Conservation (phyloP, 2,113 vertebrate species). For the Chloroceryle aenea region DNA sequence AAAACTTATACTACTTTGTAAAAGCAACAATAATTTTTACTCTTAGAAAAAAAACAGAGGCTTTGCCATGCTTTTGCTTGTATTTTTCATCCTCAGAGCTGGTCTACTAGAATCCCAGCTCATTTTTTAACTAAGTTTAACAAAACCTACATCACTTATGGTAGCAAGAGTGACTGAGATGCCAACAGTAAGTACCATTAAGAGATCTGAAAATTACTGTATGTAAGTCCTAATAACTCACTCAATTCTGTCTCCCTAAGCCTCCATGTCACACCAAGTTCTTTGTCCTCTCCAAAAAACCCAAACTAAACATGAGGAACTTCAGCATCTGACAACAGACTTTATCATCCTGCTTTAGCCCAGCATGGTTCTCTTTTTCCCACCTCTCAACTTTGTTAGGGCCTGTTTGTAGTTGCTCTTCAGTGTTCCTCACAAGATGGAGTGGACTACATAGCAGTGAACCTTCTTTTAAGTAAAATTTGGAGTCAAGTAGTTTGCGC, state of each 20-base stretch:
- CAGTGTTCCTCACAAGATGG: not conserved
- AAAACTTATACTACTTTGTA: not conserved
- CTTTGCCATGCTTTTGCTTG: not conserved
- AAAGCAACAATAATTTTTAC: not conserved
- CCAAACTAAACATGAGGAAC: not conserved
- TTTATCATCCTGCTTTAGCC: not conserved
- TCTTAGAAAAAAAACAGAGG: not conserved
- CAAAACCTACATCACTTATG: not conserved
- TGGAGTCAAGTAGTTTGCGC: not conserved
- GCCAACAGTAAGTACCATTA: not conserved
- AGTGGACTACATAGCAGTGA: not conserved
- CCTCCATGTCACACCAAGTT: not conserved
- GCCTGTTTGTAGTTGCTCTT: not conserved
- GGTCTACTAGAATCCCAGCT: not conserved
- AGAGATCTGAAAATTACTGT: not conserved
- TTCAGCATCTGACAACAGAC: not conserved
- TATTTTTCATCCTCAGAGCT: not conserved
- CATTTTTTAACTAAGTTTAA: not conserved
- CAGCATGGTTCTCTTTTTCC: not conserved
- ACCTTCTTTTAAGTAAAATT: not conserved
- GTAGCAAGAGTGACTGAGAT: not conserved
- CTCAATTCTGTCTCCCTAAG: not conserved
- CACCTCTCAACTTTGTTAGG: not conserved
- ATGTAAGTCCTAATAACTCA: not conserved
- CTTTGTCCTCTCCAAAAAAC: not conserved